A percentile compares a stretch with the other conserved stretches of the same genome.
Conservation (phyloP, 1,140 invertebrate species). For the Drosophila ogumai region DNA sequence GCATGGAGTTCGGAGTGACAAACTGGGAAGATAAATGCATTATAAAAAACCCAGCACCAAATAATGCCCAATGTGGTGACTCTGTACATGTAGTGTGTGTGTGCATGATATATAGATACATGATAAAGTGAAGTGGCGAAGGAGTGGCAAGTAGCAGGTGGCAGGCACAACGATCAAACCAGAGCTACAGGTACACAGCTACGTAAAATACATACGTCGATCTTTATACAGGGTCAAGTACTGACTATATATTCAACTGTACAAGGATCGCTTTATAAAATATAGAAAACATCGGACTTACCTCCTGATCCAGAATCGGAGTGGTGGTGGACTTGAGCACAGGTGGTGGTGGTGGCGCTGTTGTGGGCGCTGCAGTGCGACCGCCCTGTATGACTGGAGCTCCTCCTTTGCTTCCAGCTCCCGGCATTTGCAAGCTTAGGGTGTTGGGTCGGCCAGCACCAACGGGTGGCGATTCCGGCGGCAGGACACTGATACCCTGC, state of each 20-base stretch:
- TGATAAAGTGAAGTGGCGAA: slow-evolving; percentile 36
- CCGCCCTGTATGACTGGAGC: slow-evolving; percentile 28
- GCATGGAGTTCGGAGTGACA: slow-evolving; percentile 30
- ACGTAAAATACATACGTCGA: slow-evolving; percentile 37
- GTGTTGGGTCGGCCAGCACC: slow-evolving; percentile 53
- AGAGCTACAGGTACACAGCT: slow-evolving; percentile 64
- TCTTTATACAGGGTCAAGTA: slow-evolving; percentile 47
- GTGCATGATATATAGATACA: slow-evolving; percentile 36
- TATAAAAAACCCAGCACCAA: slow-evolving; percentile 53
- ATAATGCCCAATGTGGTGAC: slow-evolving; percentile 33
- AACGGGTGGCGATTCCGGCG: slow-evolving; percentile 86
- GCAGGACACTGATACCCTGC: slow-evolving; percentile 86
- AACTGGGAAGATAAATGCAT: slow-evolving; percentile 16
- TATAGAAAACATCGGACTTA: slow-evolving; percentile 69
- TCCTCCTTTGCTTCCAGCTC: slow-evolving; percentile 30
- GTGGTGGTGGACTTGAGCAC: slow-evolving; percentile 85
- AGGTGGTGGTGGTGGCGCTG: slow-evolving; percentile 86
- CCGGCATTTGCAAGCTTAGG: slow-evolving; percentile 59
- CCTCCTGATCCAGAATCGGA: slow-evolving; percentile 89
- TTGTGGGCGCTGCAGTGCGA: slow-evolving; percentile 81
- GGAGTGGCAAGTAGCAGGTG: slow-evolving; percentile 39
- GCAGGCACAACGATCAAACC: slow-evolving; percentile 73
- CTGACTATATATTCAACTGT: slow-evolving; percentile 24
- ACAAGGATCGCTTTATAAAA: slow-evolving; percentile 22
- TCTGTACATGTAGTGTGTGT: slow-evolving; percentile 36